Base-by-base conservation (phyloP, 2,113 vertebrate genomes). In the Ceuthmochares aereus region DNA sequence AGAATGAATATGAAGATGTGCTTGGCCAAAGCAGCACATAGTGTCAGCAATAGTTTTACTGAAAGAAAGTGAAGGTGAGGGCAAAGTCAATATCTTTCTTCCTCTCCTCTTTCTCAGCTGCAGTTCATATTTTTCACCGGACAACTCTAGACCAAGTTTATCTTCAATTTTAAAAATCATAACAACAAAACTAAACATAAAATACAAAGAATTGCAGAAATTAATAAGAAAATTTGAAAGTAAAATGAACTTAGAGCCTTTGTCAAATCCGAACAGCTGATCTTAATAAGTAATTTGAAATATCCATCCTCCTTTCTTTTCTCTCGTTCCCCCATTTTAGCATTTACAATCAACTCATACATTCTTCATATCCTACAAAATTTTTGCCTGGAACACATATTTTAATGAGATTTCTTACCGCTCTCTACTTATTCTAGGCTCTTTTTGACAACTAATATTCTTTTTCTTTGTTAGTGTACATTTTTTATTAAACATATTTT, bases 191-290 rank as follows among this genome's bases (percentile, higher is more conserved):
- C 64, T 52, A 12, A 4, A 55, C 69, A 56, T 7, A 51, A 73
- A 8, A 0, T 3, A 40, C 4, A 51, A 60, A 1, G 6, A 64
- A 29, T 12, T 20, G 5, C 4, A 77, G 14, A 80, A 55, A 27
- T n/a, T 4, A 14, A 16, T 1, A 30, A 45, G 59, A 51, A 74
- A 47, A 16, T 16, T 5, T 8, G 9, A 37, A 34, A 5, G 11
- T 7, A 29, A 68, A n/a, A 56, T 19, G 4, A 7, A 16, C 2
- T 1, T 9, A 58, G 2, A 36, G 3, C 1, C 7, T 60, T 43
- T 89, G 7, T 3, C 16, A 74, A 8, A 62, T 29, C 7, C 32
- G 18, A 85, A 26, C 7, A 29, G 5, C 1, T 68, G 66, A 29
- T 3, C 21, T 55, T 60, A 52, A 36, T 22, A 83, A 60, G 1